A percentile compares a stretch with the other conserved stretches of the same genome.
phyloP scores from a whole-genome alignment of 1,140 invertebrate genomes.

The Matsumurasca onukii region DNA sequence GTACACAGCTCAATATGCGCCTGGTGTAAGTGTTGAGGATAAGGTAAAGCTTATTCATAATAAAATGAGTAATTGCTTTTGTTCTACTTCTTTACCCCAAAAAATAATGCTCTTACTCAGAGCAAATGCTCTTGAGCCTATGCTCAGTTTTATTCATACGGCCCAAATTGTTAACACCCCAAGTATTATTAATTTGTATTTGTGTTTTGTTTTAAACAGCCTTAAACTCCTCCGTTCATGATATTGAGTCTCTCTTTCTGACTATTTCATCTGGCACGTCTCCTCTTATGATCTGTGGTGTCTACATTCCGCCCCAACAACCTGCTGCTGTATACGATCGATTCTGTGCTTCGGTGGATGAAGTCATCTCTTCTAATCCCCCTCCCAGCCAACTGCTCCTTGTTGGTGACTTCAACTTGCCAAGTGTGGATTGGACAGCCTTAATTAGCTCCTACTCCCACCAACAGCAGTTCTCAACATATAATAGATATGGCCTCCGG shows the following conservation, averaged over 20 bases:
- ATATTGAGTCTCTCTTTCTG: neutral
- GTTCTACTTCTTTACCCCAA: too few species aligned
- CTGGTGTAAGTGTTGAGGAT: too few species aligned
- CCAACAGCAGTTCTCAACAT: neutral
- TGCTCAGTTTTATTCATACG: too few species aligned
- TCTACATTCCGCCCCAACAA: conserved; percentile 1
- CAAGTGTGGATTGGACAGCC: neutral
- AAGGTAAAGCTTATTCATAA: too few species aligned
- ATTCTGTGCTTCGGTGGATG: neutral
- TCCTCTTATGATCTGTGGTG: neutral
- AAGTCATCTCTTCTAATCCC: neutral
- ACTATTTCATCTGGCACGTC: neutral
- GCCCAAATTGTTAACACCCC: too few species aligned
- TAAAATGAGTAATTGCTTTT: too few species aligned
- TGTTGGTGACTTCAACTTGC: neutral
- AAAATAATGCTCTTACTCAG: too few species aligned
- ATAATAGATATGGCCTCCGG: neutral
- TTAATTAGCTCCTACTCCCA: neutral
- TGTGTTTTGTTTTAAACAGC: too few species aligned
- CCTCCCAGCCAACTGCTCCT: neutral
- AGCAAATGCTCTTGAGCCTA: too few species aligned
- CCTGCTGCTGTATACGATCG: neutral
- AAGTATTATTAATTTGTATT: too few species aligned
- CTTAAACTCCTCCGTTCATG: neutral
- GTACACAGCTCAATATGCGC: too few species aligned